A percentile compares a stretch with the other conserved stretches of the same genome.
Conservation (phyloP, 2,797 vertebrate genomes). For the Crocodylus rhombifer region DNA sequence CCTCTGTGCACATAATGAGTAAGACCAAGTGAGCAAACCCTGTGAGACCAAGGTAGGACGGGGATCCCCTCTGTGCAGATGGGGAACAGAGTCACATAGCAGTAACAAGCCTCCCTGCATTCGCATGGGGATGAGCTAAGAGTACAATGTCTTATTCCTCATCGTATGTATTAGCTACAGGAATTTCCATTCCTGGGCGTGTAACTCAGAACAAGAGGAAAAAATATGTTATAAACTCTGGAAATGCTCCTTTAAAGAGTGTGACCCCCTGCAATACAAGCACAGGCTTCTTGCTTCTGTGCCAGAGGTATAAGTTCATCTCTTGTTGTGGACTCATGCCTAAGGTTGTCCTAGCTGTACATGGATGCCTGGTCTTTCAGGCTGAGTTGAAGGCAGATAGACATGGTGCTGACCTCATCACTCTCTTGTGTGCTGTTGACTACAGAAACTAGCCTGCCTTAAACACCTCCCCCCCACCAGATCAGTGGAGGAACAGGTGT, state of each 20-base stretch:
- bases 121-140: neutral
- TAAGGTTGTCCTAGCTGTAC: too few species aligned
- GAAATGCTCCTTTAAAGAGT: neutral
- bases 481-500: too few species aligned
- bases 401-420: too few species aligned
- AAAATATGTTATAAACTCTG: neutral
- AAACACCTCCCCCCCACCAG: too few species aligned
- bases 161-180: neutral
- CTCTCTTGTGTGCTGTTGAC: too few species aligned
- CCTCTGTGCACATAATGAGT: neutral
- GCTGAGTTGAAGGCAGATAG: too few species aligned
- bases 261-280: neutral
- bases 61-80: neutral
- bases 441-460: too few species aligned
- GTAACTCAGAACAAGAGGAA: neutral
- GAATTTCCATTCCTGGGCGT: neutral
- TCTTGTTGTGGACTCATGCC: too few species aligned
- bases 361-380: too few species aligned
- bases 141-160: neutral
- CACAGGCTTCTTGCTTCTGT: neutral
- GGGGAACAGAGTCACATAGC: neutral
- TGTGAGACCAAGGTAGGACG: neutral
- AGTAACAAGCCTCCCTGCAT: too few species aligned
- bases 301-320: too few species aligned
- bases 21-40: neutral